Conservation (phyloP, 1,140 invertebrate genomes). For the Drosophila quadrilineata region DNA sequence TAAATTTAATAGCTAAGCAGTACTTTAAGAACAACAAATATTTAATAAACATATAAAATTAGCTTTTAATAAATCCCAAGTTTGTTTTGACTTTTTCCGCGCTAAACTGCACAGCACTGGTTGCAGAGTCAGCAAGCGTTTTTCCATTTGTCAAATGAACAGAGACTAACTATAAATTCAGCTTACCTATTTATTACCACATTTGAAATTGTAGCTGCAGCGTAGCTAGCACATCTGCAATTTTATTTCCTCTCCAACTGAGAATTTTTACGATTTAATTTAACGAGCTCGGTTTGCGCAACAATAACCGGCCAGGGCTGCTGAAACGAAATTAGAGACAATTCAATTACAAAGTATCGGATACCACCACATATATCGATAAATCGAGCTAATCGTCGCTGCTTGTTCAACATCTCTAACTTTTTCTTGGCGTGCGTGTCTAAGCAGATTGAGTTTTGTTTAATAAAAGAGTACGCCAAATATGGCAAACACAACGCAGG, state of each 20-base stretch:
- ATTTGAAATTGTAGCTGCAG: slow-evolving; percentile 5
- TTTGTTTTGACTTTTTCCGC: slow-evolving; percentile 6
- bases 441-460: slow-evolving; percentile 2
- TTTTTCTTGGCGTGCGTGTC: slow-evolving; percentile 37
- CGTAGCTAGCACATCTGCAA: neutral
- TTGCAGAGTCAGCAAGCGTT: no score
- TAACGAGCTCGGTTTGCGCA: slow-evolving; percentile 22
- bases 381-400: neutral
- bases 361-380: slow-evolving; percentile 6
- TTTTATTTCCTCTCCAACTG: neutral
- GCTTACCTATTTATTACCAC: slow-evolving; percentile 19
- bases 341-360: neutral
- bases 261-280: slow-evolving; percentile 2
- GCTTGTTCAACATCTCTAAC: slow-evolving; percentile 14
- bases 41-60: slow-evolving; percentile 3
- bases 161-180: no score
- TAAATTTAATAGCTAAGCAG: slow-evolving; percentile 41
- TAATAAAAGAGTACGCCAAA: slow-evolving; percentile 20
- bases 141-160: no score
- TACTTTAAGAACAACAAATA: slow-evolving; percentile 5
- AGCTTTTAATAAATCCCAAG: neutral
- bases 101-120: slow-evolving; percentile 1
- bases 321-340: no score
- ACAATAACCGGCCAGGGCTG: slow-evolving; percentile 24
- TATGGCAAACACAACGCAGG: slow-evolving; percentile 27